Evolutionary conservation across 2,113 vertebrate species (phyloP).

Genomic region (Amia ocellicauda): DNA sequence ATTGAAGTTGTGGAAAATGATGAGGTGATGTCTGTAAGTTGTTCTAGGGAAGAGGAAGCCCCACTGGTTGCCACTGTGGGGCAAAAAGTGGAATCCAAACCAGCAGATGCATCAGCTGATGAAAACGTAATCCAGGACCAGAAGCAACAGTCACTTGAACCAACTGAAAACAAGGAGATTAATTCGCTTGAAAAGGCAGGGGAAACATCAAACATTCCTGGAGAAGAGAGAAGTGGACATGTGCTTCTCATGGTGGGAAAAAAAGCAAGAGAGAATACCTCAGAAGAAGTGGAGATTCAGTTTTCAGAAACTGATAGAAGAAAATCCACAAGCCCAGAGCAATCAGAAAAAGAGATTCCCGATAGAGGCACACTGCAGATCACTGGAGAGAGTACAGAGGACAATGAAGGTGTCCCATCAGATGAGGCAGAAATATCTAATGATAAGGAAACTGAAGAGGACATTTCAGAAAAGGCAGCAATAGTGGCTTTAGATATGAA

Average conservation of each 20-base stretch:
- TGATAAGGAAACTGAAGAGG: too few species aligned
- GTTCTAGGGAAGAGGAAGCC: slow-evolving; percentile 33
- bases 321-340: slow-evolving; percentile 21
- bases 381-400: too few species aligned
- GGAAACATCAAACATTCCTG: slow-evolving; percentile 31
- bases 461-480: too few species aligned
- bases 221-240: slow-evolving; percentile 34
- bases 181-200: slow-evolving; percentile 29
- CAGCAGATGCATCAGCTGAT: background rate
- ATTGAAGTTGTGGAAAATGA: slow-evolving; percentile 32
- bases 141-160: background rate
- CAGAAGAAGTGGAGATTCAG: slow-evolving; percentile 31
- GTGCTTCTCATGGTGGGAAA: slow-evolving; percentile 11
- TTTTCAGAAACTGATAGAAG: slow-evolving; percentile 17
- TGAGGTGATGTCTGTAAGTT: slow-evolving; percentile 43
- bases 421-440: too few species aligned
- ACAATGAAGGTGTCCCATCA: too few species aligned
- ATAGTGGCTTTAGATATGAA: too few species aligned
- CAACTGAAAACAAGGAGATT: background rate
- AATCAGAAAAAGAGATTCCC: slow-evolving; percentile 40
- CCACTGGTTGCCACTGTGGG: background rate
- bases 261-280: slow-evolving; percentile 10
- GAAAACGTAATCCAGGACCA: background rate
- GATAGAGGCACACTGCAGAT: slow-evolving; percentile 31
- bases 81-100: background rate